Base-by-base conservation (phyloP, 2,888 invertebrate genomes). In the Cheilosia pagana region DNA sequence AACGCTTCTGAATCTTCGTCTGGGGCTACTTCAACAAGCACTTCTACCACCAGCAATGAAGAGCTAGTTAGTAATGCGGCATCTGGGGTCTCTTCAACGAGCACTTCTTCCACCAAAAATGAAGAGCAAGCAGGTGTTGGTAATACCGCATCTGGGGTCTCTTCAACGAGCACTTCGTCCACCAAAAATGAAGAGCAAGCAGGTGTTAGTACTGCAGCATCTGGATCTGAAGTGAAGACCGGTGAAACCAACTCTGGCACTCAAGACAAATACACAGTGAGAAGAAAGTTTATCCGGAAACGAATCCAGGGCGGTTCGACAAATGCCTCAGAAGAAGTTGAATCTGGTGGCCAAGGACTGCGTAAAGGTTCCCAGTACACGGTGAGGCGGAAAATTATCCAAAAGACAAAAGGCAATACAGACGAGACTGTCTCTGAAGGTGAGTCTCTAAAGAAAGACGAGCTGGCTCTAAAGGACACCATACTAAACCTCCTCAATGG, bases 211-310 rank as follows among this genome's bases (percentile, higher is more conserved):
- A 7, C 6, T 45, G n/a, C 7, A 3, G 5, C 2, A 2, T 45
- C 43, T 45, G 43, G 8, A 45, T 45, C 43, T 16, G 35, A 35
- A 3, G 6, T 19, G 43, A 16, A 8, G 7, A 45, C 43, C 16
- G 43, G 1, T 35, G 4, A 12, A 35, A 4, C 12, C 12, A 35
- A 35, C 35, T 35, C 35, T 21, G 41, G 21, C 12, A 31, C 19
- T 55, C 45, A 45, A 48, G 62, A 50, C 3, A 77, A 50, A 12
- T 67, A 60, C 45, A 50, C 63, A 12, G n/a, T 60, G 10, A 60
- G 67, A 19, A 77, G 72, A n/a, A 72, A 65, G 25, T 21, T 77
- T n/a, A 31, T 82, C 1, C 12, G 82, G 6, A 82, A 62, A 16
- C 52, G 62, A 19, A 67, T 72, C 41, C 39, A 72, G 31, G 23